Conservation (phyloP, 2,797 vertebrate genomes). For the Zalophus californianus region DNA sequence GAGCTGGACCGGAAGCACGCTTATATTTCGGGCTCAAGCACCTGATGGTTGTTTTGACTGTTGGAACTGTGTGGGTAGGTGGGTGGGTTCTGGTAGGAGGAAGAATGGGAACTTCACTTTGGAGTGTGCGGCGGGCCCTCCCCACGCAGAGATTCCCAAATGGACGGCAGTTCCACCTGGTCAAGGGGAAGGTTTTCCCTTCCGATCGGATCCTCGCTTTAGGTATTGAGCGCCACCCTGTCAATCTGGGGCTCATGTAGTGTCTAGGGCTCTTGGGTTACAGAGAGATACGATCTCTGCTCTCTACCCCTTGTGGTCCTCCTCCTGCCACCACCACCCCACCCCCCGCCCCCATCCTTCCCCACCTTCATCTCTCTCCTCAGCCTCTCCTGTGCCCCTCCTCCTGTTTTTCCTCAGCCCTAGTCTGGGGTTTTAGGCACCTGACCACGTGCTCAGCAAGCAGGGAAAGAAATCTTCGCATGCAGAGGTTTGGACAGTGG, state of each 20-base stretch:
- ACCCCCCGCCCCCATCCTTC: background rate
- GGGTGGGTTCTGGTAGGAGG: background rate
- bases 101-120: background rate
- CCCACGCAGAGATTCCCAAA: background rate
- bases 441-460: background rate
- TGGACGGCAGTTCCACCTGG: background rate
- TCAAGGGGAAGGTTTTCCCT: background rate
- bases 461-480: background rate
- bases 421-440: background rate
- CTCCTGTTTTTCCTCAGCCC: background rate
- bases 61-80: background rate
- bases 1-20: background rate
- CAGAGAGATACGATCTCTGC: background rate
- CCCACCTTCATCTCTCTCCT: background rate
- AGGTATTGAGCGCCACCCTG: background rate
- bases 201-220: background rate
- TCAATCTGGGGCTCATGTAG: background rate
- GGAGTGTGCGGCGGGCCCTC: no score
- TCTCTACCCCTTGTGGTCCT: accelerated
- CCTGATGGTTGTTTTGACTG: background rate
- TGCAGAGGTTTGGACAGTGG: background rate
- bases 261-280: background rate
- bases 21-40: background rate
- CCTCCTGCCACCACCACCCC: no score
- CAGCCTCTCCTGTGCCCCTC: background rate